Base-by-base conservation (phyloP, 2,113 vertebrate species). In the Sinocyclocheilus anophthalmus region DNA sequence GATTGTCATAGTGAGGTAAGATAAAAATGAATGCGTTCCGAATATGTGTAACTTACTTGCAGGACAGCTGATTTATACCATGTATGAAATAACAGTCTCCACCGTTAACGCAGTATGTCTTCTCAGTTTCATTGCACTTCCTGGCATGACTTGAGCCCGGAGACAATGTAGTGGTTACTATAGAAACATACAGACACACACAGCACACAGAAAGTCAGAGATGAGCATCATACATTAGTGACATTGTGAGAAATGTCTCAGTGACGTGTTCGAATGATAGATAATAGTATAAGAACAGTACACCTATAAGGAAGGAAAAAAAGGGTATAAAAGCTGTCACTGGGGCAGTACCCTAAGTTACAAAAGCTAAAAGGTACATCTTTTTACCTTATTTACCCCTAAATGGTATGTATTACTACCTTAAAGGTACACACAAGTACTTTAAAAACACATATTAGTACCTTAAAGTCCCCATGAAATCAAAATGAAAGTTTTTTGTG, bases 11-110 rank as follows among this genome's bases (percentile, higher is more conserved):
- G 42, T 50, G 45, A 26, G 12, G 20, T 18, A 7, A 10, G 7
- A 63, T 24, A 20, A 57, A 33, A 70, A 48, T 13, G 10, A 61
- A 69, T 39, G 16, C 4, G 12, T 39, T 16, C 30, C 37, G 61
- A 24, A 24, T 55, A 61, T n/a, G 88, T 90, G 88, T 89, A 92
- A 97, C 97, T 98, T 97, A 99, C 98, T 98, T 98, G 97, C 98
- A 99, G 91, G 96, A 96, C 88, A 98, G 96, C 94, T 99, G 96
- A 93, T 99, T 99, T 93, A 99, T 97, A 95, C 97, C 98, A 88
- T 98, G 97, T 88, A 99, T 97, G 96, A 98, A 97, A 96, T 98
- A 99, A 96, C 98, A 99, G 93, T 98, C 96, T 61, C 98, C 98
- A 87, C 97, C 97, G 67, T 99, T 99, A 90, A 96, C 97, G 87